phyloP scores from a whole-genome alignment of 1,140 invertebrate species.

The Euschistus heros region DNA sequence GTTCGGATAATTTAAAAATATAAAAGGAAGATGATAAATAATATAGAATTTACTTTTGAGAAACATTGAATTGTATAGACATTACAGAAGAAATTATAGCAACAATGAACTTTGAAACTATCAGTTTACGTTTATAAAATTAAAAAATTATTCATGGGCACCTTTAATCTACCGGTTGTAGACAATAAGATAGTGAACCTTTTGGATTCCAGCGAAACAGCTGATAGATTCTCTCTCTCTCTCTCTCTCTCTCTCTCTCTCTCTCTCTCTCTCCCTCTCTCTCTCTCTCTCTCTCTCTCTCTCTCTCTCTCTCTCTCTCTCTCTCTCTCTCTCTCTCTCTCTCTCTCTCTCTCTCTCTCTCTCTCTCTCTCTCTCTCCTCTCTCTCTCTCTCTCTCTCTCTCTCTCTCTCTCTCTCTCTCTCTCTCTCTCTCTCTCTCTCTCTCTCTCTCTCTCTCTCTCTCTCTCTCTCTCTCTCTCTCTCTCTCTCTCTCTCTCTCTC shows the following conservation, averaged over 20 bases:
- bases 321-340: background rate
- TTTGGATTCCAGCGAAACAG: no score
- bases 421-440: background rate
- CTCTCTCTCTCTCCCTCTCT: background rate
- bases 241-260: constrained; percentile 1
- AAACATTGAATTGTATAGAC: no score
- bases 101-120: no score
- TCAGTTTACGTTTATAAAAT: no score
- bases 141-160: no score
- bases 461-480: background rate
- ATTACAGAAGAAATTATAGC: no score
- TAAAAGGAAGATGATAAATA: no score
- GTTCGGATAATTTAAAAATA: no score
- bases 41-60: no score
- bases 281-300: constrained; percentile 2
- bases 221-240: background rate
- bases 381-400: background rate
- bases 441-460: constrained; percentile 3
- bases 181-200: no score
- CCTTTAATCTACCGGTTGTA: no score
- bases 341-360: background rate
- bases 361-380: background rate
- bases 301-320: constrained; percentile 2
- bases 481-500: background rate
- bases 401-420: background rate